Base-by-base conservation (phyloP, 2,113 vertebrate species). In the Egretta garzetta region DNA sequence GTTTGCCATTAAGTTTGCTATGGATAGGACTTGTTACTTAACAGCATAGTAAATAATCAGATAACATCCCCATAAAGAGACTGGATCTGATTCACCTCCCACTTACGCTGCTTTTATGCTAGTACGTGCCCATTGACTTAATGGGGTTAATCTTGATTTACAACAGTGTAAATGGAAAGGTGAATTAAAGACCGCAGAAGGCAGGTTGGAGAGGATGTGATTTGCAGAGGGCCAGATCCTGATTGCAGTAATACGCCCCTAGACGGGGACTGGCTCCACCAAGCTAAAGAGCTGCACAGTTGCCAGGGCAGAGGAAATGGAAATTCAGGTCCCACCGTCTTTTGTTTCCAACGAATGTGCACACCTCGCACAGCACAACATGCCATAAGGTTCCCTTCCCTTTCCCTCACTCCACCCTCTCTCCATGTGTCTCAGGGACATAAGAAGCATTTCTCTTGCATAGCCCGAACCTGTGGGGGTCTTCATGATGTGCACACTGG, bases 81-180 rank as follows among this genome's bases (percentile, higher is more conserved):
- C 71, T 67, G 80, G 45, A 66, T 90, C 82, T 64, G 81, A 88
- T 68, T 93, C 5, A 8, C 83, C 93, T 82, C 80, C 86, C 60
- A 84, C 91, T 91, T 86, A 56, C 49, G 16, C 33, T 26, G 83
- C 64, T 92, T 88, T 96, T 92, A 89, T 75, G 77, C n/a, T 41
- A 18, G 50, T 62, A 39, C 5, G 21, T 41, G 20, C 37, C 85
- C 67, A 63, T 60, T 71, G 68, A 67, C 56, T 93, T 96, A 92
- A 91, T 79, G 33, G 80, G 60, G 83, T 89, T 96, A 91, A 84
- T 91, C 43, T 74, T 89, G 80, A 93, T 87, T 94, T 96, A 45
- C 43, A 66, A 11, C 26, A 56, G 68, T 14, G n/a, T 62, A 84
- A 86, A 88, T 84, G 63, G 88, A 67, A 88, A 85, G 91, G 83